phyloP scores from a whole-genome alignment of 2,888 invertebrate genomes.

The Drosophila subquinaria region DNA sequence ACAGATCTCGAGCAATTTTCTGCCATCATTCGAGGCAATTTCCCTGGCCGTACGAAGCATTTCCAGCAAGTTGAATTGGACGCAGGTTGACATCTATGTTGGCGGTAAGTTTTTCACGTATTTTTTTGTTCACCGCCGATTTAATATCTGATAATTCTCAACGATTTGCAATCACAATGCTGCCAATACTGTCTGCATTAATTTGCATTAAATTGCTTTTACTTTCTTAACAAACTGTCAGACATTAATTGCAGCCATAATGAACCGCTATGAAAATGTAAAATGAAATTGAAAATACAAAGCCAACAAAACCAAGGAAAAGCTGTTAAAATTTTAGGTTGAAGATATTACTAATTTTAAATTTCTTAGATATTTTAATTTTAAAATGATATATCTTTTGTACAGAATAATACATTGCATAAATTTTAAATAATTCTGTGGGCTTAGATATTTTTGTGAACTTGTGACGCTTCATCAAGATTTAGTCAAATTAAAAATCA shows the following conservation, averaged over 20 bases:
- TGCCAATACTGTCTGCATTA: constrained; percentile 35
- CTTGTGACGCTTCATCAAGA: neutral
- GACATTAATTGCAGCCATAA: constrained; percentile 15
- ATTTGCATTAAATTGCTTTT: constrained; percentile 53
- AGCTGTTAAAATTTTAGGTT: neutral
- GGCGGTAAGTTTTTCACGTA: constrained; percentile 82
- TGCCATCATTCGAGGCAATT: constrained; percentile 85
- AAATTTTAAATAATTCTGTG: no score
- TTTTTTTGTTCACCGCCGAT: constrained; percentile 19
- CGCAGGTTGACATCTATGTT: constrained; percentile 85
- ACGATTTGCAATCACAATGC: constrained; percentile 18
- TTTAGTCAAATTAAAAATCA: neutral
- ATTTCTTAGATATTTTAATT: no score
- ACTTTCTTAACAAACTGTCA: constrained; percentile 1
- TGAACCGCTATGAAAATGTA: constrained; percentile 9
- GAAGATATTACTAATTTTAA: neutral
- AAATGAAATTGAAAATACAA: constrained; percentile 36
- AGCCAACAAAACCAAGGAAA: neutral
- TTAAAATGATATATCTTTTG: no score
- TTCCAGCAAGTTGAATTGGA: constrained; percentile 85
- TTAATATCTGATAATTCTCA: constrained; percentile 52
- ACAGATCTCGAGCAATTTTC: constrained; percentile 85
- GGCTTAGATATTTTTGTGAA: neutral
- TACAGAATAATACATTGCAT: no score
- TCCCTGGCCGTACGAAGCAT: constrained; percentile 85